Percentiles rank a stretch among this genome's conserved stretches.
Conservation (phyloP, 2,888 invertebrate species). For the Philereme vetulata region DNA sequence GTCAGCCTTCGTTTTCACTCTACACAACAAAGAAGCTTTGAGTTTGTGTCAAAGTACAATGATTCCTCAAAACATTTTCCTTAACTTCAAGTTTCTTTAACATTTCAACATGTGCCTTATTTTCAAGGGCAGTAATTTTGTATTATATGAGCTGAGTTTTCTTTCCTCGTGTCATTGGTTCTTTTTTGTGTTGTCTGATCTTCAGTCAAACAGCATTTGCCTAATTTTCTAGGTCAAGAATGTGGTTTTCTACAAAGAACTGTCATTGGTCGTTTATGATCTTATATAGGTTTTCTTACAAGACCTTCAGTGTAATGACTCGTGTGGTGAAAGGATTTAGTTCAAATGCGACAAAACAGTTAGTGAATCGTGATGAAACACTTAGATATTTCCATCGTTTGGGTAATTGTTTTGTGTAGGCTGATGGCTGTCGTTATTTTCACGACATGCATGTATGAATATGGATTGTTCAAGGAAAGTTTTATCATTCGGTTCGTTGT, state of each 20-base stretch:
- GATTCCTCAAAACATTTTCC: neutral
- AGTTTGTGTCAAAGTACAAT: neutral
- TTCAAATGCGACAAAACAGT: neutral
- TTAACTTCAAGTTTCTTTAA: neutral
- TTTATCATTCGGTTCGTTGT: neutral
- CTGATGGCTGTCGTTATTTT: neutral
- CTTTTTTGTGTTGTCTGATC: no score
- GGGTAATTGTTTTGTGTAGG: conserved; percentile 1
- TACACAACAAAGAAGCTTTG: neutral
- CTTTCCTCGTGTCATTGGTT: no score
- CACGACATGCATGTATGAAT: neutral
- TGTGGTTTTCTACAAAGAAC: no score
- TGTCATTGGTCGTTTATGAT: no score
- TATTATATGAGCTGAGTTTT: no score
- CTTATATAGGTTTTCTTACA: no score
- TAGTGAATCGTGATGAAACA: neutral
- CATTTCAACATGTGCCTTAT: no score
- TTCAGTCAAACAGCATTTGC: no score
- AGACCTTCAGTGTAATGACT: no score
- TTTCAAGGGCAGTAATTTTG: no score
- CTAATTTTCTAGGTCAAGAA: no score
- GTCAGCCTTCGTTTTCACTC: neutral
- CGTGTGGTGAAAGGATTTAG: no score
- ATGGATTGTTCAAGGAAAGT: neutral
- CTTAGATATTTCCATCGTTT: conserved; percentile 6